Evolutionary conservation across 1,140 invertebrate species (phyloP).

Genomic region (Drusus annulatus): DNA sequence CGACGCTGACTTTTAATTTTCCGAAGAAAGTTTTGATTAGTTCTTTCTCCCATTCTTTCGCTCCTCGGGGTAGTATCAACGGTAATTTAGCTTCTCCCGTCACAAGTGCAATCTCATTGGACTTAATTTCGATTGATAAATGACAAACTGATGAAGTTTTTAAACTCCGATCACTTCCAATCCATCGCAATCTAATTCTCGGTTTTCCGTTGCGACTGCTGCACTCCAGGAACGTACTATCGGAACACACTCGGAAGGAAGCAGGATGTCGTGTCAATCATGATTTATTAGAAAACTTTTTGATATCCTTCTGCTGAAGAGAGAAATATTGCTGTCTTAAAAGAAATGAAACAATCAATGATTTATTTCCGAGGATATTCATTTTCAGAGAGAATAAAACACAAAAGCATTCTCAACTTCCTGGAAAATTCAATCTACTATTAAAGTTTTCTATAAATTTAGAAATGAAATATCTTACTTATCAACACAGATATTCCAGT

Average conservation of each 20-base stretch:
- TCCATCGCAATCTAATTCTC: conserved; percentile 13
- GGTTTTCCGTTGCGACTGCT: not conserved
- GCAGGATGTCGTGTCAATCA: conserved; percentile 22
- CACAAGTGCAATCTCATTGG: conserved; percentile 51
- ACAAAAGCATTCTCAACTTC: not conserved
- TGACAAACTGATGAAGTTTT: conserved; percentile 39
- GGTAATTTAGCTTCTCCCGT: conserved; percentile 50
- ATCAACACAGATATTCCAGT: too few species aligned
- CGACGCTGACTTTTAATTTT: conserved; percentile 1
- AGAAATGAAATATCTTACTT: too few species aligned
- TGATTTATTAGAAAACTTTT: conserved; percentile 28
- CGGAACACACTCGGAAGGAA: not conserved
- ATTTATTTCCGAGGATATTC: conserved; percentile 15
- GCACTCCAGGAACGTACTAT: conserved; percentile 1
- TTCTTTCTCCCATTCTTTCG: conserved; percentile 39
- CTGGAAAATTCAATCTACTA: not conserved
- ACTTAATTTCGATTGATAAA: conserved; percentile 51
- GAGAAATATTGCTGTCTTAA: conserved; percentile 22
- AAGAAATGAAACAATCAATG: conserved; percentile 20
- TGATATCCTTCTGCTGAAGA: conserved; percentile 1
- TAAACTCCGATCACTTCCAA: conserved; percentile 18
- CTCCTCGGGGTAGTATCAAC: conserved; percentile 23
- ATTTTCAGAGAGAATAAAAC: not conserved
- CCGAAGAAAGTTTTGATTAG: conserved; percentile 56
- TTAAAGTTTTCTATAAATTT: conserved; percentile 9